Evolutionary conservation across 2,113 vertebrate genomes (phyloP), one percentile per base, ranked within the genome.

Genomic region (Chelonoidis abingdonii): DNA sequence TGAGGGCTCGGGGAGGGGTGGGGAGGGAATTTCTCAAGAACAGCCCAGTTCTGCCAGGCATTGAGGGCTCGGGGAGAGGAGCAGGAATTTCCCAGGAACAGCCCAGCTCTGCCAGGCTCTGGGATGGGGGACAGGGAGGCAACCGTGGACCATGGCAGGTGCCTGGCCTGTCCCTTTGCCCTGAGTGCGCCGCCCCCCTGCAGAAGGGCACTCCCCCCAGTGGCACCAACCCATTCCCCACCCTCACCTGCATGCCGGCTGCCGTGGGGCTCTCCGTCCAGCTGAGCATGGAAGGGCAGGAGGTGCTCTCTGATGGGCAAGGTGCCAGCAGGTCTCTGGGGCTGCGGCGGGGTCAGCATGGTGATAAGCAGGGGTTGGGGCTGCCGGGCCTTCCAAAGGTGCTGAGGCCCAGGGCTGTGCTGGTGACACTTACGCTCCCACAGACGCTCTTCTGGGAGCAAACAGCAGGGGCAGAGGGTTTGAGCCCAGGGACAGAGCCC

Each of bases 291-390:
- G 49, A 97, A 97, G 25, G 93, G 90, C 9, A 94, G 78, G 29
- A 89, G 96, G 44, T 95, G 95, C 29, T 94, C 93, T 49, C 92
- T 96, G 75, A 96, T 57, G 69, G 93, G 84, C 9, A n/a, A 38
- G 5, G 4, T 3, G 90, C 24, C 22, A 12, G 24, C 50, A 44
- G 59, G n/a, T 53, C 69, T 49, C 56, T 57, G 89, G 17, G 93
- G 27, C 41, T 96, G 94, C 41, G 49, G 87, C 35, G 91, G 50
- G 14, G 89, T 56, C 65, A 72, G 65, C 65, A 19, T 38, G 53
- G 84, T 91, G 27, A 95, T 27, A 8, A 62, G 29, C 29, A 92
- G 80, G 14, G 80, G 54, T 24, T 56, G 91, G 25, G n/a, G 59
- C 49, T 35, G 88, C 38, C 12, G 72, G 72, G 24, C 41, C 72